phyloP scores from a whole-genome alignment of 2,113 vertebrate species.

The Atherinomorus stipes region DNA sequence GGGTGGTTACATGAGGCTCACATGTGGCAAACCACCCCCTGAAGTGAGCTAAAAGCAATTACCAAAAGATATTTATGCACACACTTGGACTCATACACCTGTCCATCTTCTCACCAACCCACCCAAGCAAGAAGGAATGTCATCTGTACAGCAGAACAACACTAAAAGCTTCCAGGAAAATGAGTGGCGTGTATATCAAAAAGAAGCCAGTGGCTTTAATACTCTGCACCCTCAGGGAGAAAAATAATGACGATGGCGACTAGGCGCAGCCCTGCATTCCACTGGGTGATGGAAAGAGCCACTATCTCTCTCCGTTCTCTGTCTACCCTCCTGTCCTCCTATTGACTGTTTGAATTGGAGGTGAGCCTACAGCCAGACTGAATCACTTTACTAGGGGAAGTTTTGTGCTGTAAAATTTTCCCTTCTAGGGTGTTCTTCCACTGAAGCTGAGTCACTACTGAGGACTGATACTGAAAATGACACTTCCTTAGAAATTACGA shows the following conservation, averaged over 20 bases:
- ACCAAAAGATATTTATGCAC: conserved; percentile 40
- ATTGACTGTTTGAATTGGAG: conserved; percentile 50
- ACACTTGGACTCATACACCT: conserved; percentile 31
- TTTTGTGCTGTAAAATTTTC: conserved; percentile 51
- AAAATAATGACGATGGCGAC: conserved; percentile 55
- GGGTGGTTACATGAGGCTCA: conserved; percentile 47
- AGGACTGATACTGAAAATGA: conserved; percentile 40
- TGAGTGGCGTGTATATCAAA: conserved; percentile 41
- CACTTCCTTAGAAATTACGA: conserved; percentile 42
- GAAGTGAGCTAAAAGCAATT: conserved; percentile 59
- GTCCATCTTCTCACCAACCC: conserved; percentile 5
- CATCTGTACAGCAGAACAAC: conserved; percentile 38
- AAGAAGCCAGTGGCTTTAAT: conserved; percentile 45
- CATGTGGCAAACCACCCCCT: conserved; percentile 65
- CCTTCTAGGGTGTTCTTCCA: conserved; percentile 27
- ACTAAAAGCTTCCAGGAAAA: conserved; percentile 30
- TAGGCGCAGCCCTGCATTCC: conserved; percentile 41
- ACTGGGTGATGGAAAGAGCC: conserved; percentile 28
- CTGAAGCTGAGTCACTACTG: conserved; percentile 35
- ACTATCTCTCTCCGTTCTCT: conserved; percentile 27
- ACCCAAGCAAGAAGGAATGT: background rate
- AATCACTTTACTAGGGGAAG: conserved; percentile 46
- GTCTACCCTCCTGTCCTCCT: conserved; percentile 41
- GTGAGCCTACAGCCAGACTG: conserved; percentile 43
- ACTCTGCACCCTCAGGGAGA: conserved; percentile 35